A percentile compares a stretch with the other conserved stretches of the same genome.
Evolutionary conservation across 2,797 vertebrate species (phyloP).

Genomic region (Gambusia yucatana): DNA sequence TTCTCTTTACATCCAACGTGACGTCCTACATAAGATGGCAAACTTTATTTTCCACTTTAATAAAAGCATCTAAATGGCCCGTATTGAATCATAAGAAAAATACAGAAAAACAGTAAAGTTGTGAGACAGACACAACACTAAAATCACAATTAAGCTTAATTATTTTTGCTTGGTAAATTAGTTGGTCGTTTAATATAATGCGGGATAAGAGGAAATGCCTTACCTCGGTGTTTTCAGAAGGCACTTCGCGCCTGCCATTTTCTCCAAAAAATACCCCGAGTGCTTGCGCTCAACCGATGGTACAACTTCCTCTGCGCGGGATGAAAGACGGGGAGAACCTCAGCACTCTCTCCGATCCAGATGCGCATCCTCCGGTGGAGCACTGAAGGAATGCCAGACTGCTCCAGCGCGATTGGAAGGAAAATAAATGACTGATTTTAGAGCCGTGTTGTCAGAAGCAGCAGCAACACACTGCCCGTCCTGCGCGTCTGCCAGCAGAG

Average conservation of each 20-base stretch:
- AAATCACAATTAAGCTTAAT: not conserved
- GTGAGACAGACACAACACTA: not conserved
- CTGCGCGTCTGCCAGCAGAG: constrained; percentile 44
- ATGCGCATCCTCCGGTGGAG: constrained; percentile 62
- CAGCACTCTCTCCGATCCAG: constrained; percentile 63
- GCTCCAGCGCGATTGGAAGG: constrained; percentile 30
- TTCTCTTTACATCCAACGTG: constrained; percentile 17
- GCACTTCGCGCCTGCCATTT: constrained; percentile 78
- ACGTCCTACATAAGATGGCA: constrained; percentile 9
- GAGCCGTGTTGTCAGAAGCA: constrained; percentile 13
- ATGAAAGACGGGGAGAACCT: constrained; percentile 22
- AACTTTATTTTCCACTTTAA: constrained; percentile 1
- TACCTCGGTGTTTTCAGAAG: constrained; percentile 80
- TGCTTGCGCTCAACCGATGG: constrained; percentile 41
- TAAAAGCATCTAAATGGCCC: not conserved
- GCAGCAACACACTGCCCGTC: constrained; percentile 23
- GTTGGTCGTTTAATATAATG: not conserved
- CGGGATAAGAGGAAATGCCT: constrained; percentile 17
- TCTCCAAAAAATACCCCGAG: constrained; percentile 34
- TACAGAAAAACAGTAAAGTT: constrained; percentile 3
- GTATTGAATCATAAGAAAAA: not conserved
- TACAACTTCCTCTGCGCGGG: constrained; percentile 52
- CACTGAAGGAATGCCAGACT: constrained; percentile 67
- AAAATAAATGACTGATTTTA: constrained; percentile 22
- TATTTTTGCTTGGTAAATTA: not conserved